Evolutionary conservation across 1,140 invertebrate species (phyloP).

Genomic region (Bombus affinis): DNA sequence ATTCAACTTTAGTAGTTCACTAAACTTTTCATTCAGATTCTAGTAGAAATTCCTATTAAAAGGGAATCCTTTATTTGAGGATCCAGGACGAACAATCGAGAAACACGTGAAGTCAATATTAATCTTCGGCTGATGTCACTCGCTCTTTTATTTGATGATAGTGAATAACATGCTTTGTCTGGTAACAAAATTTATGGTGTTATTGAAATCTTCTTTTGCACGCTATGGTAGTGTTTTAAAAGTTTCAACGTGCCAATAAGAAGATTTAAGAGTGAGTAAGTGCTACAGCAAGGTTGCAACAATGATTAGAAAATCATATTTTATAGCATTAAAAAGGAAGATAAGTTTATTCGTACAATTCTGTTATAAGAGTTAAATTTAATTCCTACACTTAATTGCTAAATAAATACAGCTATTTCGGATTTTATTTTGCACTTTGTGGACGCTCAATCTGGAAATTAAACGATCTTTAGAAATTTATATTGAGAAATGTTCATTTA

Average conservation of each 20-base stretch:
- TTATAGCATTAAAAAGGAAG: no score
- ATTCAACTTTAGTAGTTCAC: neutral
- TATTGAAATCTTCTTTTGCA: neutral
- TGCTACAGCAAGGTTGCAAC: neutral
- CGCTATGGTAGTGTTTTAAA: neutral
- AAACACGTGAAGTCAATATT: slow-evolving; percentile 16
- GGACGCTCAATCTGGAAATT: neutral
- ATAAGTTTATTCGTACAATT: no score
- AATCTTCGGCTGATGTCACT: slow-evolving; percentile 17
- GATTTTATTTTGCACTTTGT: neutral
- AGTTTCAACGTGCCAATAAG: neutral
- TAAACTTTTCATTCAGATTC: slow-evolving; percentile 6
- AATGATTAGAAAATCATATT: neutral
- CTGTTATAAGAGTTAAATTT: no score
- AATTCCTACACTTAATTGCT: neutral
- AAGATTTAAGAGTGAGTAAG: neutral
- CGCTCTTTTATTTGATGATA: neutral
- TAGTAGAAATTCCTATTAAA: neutral
- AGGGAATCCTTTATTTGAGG: neutral
- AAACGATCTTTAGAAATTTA: neutral
- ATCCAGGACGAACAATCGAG: slow-evolving; percentile 1
- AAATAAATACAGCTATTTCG: neutral
- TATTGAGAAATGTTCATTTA: no score
- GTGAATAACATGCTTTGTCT: no score
- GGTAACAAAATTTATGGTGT: neutral